Evolutionary conservation across 2,113 vertebrate genomes (phyloP).

Genomic region (Catharus bicknelli): DNA sequence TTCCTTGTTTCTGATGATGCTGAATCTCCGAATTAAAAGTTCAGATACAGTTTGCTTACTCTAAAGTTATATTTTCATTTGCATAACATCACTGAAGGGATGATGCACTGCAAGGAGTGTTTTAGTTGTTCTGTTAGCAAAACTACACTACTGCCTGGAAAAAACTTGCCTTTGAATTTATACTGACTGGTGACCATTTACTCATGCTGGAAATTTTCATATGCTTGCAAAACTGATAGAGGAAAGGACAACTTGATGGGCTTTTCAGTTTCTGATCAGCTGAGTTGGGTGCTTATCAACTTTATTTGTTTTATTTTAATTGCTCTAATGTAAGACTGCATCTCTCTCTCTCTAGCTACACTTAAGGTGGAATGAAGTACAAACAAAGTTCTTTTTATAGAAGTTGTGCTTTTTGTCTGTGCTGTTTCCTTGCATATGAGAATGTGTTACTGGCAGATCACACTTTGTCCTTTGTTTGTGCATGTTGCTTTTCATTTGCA

Average conservation of each 20-base stretch:
- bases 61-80: neutral
- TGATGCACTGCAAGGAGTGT: neutral
- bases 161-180: neutral
- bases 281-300: neutral
- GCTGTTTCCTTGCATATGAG: neutral
- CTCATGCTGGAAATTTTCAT: neutral
- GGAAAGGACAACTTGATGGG: neutral
- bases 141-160: neutral
- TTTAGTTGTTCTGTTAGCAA: neutral
- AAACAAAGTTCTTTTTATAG: neutral
- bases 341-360: neutral
- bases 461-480: neutral
- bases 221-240: neutral
- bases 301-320: neutral
- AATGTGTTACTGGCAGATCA: neutral
- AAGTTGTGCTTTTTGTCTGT: neutral
- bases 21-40: neutral
- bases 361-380: neutral
- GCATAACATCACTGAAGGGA: neutral
- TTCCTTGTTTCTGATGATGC: neutral
- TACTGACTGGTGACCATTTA: neutral
- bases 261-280: neutral
- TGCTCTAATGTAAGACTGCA: rapidly evolving
- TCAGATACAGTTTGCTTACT: neutral
- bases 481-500: neutral